Evolutionary conservation across 92 coral and sea anemone species (phyloP).

Genomic region (Diadumene lineata): DNA sequence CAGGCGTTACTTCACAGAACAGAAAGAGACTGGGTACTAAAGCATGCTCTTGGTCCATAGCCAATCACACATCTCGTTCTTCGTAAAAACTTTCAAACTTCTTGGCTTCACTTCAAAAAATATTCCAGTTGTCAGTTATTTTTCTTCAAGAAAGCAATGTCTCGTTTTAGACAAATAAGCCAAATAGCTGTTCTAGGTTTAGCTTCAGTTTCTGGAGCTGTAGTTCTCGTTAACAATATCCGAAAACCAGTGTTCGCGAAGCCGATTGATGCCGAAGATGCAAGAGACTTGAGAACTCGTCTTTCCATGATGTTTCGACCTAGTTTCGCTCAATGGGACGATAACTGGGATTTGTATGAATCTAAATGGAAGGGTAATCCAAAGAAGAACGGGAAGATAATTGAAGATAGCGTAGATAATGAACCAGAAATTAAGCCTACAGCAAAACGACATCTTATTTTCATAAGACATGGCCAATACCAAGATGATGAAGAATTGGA

Average conservation of each 20-base stretch:
- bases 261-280: conserved; percentile 19
- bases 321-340: conserved; percentile 62
- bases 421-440: conserved; percentile 79
- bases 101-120: not conserved
- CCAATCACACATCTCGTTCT: conserved; percentile 8
- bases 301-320: conserved; percentile 60
- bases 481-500: conserved; percentile 58
- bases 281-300: conserved; percentile 46
- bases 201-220: conserved; percentile 77
- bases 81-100: not conserved
- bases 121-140: not conserved
- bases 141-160: conserved; percentile 37
- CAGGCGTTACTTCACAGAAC: conserved; percentile 33
- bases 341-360: conserved; percentile 80
- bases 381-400: conserved; percentile 27
- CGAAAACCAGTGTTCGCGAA: conserved; percentile 53
- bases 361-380: conserved; percentile 37
- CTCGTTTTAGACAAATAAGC: conserved; percentile 57
- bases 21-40: conserved; percentile 14
- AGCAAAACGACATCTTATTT: conserved; percentile 80
- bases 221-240: conserved; percentile 46
- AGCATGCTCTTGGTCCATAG: not conserved
- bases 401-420: conserved; percentile 14
- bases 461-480: conserved; percentile 93
- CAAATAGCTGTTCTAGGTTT: conserved; percentile 68